These are phyloP conservation scores for Rhaphigaster nebulosa DNA, from an alignment of 2,888 invertebrate genomes.

Conservation along the genomic window DNA sequence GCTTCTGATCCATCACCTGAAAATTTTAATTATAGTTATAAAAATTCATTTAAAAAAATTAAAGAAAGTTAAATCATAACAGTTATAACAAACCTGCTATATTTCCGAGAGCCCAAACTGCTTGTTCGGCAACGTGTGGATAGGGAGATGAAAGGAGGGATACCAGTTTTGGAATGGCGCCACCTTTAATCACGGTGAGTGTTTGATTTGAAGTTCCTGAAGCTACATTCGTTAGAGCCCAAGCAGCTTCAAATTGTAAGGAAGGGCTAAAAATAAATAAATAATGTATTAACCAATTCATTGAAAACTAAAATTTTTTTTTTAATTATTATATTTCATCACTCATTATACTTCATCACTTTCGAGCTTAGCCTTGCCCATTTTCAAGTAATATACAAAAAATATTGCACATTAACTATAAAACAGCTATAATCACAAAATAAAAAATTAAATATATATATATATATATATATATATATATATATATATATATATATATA, in stretches of 20 bases:
- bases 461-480: too few species aligned
- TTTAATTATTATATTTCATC: too few species aligned
- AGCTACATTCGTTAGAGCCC: slow-evolving; percentile 98
- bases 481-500: too few species aligned
- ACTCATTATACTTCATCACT: too few species aligned
- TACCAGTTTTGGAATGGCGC: slow-evolving; percentile 89
- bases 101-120: slow-evolving; percentile 98
- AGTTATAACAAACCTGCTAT: slow-evolving; percentile 78
- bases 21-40: slow-evolving; percentile 26
- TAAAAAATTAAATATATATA: too few species aligned
- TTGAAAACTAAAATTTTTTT: too few species aligned
- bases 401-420: too few species aligned
- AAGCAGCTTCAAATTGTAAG: slow-evolving; percentile 95
- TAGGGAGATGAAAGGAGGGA: slow-evolving; percentile 78
- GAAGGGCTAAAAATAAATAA: slow-evolving; percentile 73
- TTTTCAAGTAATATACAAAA: too few species aligned
- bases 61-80: too few species aligned
- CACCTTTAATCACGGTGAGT: slow-evolving; percentile 84
- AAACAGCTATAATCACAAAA: too few species aligned
- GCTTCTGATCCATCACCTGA: slow-evolving; percentile 81
- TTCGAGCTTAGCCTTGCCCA: too few species aligned
- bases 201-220: slow-evolving; percentile 95
- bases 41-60: too few species aligned
- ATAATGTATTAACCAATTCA: background rate
- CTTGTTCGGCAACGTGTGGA: slow-evolving; percentile 86